phyloP scores from a whole-genome alignment of 2,113 vertebrate genomes.

The Pantherophis guttatus region DNA sequence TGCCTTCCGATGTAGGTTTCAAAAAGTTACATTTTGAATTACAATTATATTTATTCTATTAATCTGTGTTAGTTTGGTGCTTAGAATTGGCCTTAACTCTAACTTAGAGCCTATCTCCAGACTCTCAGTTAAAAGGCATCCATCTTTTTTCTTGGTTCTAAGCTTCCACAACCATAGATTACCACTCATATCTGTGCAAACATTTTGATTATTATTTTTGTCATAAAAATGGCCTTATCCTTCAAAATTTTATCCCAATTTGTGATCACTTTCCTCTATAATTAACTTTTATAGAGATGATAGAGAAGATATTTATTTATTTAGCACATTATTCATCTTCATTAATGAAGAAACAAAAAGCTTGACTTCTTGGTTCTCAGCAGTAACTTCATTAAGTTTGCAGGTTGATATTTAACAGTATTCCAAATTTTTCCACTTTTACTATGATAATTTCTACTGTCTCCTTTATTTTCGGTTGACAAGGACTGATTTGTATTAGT shows the following conservation, averaged over 20 bases:
- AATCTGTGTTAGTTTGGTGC: neutral
- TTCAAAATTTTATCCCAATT: neutral
- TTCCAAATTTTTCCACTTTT: neutral
- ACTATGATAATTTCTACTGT: neutral
- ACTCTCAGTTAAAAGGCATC: neutral
- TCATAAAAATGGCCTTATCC: neutral
- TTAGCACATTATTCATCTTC: neutral
- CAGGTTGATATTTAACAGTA: neutral
- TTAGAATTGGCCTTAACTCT: neutral
- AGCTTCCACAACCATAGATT: neutral
- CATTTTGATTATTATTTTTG: neutral
- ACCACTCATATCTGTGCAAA: neutral
- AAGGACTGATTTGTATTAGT: neutral
- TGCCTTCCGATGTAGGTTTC: neutral
- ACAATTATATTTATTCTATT: neutral
- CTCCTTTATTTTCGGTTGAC: neutral
- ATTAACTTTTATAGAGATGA: neutral
- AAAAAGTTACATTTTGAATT: neutral
- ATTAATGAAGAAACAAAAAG: neutral
- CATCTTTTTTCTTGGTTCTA: neutral
- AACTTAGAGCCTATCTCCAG: neutral
- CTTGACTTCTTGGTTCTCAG: neutral
- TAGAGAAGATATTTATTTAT: neutral
- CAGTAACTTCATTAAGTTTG: neutral
- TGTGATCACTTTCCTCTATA: neutral